These are phyloP conservation scores for Diadromus collaris DNA, from an alignment of 2,888 invertebrate species.

Conservation along the genomic window DNA sequence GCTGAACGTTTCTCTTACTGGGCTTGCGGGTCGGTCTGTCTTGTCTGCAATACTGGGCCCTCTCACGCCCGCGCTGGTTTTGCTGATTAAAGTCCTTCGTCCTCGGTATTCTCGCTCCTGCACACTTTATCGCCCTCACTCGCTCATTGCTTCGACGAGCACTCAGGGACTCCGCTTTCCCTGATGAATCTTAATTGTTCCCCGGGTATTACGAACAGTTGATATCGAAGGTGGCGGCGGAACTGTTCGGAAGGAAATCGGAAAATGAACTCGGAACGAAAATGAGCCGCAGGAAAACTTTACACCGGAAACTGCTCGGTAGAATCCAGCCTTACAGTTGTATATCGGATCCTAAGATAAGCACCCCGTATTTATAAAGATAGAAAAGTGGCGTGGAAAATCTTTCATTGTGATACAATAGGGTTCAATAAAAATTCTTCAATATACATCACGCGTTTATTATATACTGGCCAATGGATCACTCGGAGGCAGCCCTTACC, in stretches of 20 bases:
- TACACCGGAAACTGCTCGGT: constrained; percentile 3
- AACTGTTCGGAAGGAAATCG: constrained; percentile 12
- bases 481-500: neutral
- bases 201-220: constrained; percentile 37
- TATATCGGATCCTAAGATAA: neutral
- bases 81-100: constrained; percentile 62
- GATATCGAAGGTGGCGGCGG: constrained; percentile 42
- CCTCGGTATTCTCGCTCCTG: constrained; percentile 34
- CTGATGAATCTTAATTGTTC: constrained; percentile 64
- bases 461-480: neutral
- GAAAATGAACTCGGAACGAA: neutral
- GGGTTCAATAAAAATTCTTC: too few species aligned
- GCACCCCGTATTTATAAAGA: too few species aligned
- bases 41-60: neutral
- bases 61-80: constrained; percentile 23
- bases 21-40: constrained; percentile 41
- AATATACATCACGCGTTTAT: neutral
- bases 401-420: too few species aligned
- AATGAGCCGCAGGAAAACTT: neutral
- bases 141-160: constrained; percentile 30
- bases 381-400: too few species aligned
- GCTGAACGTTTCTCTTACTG: constrained; percentile 48
- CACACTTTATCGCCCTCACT: constrained; percentile 36
- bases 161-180: constrained; percentile 35
- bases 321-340: neutral